phyloP scores from a whole-genome alignment of 1,140 invertebrate species.

The Andrena cerasifolii region DNA sequence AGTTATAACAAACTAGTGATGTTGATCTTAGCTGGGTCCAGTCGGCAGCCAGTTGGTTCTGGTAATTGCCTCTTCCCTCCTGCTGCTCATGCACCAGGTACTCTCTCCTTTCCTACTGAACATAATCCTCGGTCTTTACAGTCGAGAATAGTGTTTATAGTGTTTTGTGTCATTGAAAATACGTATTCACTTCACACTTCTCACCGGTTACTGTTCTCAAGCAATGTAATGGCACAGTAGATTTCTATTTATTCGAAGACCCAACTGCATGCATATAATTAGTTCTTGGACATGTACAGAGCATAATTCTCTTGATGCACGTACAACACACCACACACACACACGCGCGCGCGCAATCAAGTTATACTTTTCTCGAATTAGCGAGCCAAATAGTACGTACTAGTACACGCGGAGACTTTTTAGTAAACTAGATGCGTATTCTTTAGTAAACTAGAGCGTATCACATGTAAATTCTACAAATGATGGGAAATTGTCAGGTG shows the following conservation, averaged over 20 bases:
- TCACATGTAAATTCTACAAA: slow-evolving; percentile 65
- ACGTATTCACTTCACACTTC: slow-evolving; percentile 9
- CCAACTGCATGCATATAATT: slow-evolving; percentile 45
- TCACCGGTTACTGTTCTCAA: slow-evolving; percentile 11
- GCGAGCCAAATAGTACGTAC: slow-evolving; percentile 33
- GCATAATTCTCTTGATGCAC: slow-evolving; percentile 34
- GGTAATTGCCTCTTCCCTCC: slow-evolving; percentile 77
- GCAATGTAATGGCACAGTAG: slow-evolving; percentile 52
- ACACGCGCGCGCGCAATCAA: too few relatives aligned
- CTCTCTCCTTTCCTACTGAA: slow-evolving; percentile 68
- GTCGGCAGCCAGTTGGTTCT: slow-evolving; percentile 78
- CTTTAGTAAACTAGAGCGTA: slow-evolving; percentile 50
- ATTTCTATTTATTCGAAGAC: slow-evolving; percentile 12
- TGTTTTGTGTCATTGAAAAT: slow-evolving; percentile 32
- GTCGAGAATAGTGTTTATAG: slow-evolving; percentile 33
- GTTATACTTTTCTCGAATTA: slow-evolving; percentile 6
- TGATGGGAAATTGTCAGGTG: slow-evolving; percentile 77
- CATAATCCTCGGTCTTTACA: slow-evolving; percentile 53
- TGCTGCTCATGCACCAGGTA: slow-evolving; percentile 79
- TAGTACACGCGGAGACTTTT: neutral
- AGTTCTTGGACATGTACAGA: slow-evolving; percentile 26
- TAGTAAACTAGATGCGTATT: too few relatives aligned
- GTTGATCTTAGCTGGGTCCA: slow-evolving; percentile 79
- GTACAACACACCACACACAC: slow-evolving; percentile 28
- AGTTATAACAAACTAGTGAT: slow-evolving; percentile 73